Percentiles rank a stretch among this genome's conserved stretches.
Conservation (phyloP, 2,113 vertebrate species). For the Acanthochromis polyacanthus region DNA sequence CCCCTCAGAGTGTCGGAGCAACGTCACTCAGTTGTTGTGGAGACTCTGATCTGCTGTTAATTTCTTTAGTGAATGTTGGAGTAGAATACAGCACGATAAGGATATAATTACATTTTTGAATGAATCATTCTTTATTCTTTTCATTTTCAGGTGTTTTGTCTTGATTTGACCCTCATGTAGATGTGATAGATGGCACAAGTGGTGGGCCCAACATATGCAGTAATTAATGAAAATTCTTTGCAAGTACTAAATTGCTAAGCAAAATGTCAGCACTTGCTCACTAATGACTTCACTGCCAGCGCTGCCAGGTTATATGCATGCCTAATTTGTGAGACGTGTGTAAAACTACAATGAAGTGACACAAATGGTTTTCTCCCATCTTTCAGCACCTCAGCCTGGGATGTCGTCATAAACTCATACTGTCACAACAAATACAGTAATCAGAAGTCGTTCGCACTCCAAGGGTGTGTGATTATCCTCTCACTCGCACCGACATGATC, state of each 20-base stretch:
- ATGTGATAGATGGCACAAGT: background rate
- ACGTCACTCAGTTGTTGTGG: background rate
- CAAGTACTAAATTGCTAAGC: slow-evolving; percentile 24
- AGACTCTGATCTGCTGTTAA: background rate
- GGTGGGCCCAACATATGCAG: background rate
- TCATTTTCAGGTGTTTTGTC: background rate
- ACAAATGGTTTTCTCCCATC: slow-evolving; percentile 28
- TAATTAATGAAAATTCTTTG: slow-evolving; percentile 33
- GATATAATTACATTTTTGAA: background rate
- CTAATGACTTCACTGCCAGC: slow-evolving; percentile 38
- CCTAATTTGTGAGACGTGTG: slow-evolving; percentile 41
- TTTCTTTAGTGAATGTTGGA: background rate
- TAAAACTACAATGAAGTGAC: slow-evolving; percentile 46
- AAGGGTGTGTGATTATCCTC: slow-evolving; percentile 22
- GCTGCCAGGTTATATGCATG: slow-evolving; percentile 31
- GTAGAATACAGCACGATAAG: no score
- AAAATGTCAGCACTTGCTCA: slow-evolving; percentile 31
- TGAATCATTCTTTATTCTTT: background rate
- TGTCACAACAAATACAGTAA: slow-evolving; percentile 38
- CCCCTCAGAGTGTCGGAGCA: background rate
- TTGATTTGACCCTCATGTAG: background rate
- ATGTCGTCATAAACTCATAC: slow-evolving; percentile 49
- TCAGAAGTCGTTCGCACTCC: slow-evolving; percentile 47
- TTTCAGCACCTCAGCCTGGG: slow-evolving; percentile 26
- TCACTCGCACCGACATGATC: slow-evolving; percentile 33